Evolutionary conservation across 2,888 invertebrate species (phyloP), one percentile per base, ranked within the genome.

Genomic region (Hecatera dysodea): DNA sequence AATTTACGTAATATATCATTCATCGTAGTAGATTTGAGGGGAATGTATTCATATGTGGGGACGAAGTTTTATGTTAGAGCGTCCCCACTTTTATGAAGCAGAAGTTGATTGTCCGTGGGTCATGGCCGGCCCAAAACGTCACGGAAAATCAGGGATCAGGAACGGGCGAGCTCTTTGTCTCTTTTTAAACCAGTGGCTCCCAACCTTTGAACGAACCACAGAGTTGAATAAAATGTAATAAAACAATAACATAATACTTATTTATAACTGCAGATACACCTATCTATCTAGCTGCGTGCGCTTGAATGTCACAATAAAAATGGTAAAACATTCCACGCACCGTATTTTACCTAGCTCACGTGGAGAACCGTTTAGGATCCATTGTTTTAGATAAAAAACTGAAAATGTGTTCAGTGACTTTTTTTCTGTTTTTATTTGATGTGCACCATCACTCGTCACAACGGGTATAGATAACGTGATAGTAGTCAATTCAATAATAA

Each of bases 1-100:
- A 84, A 81, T 84, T 84, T 79, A 81, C 62, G 79, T 76, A 72
- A 73, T 82, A 75, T 70, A 82, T 82, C 81, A 84, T 79, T 82
- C 82, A 79, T 75, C 72, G 67, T 57, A 69, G 76, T 60, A 69
- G 73, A 73, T 66, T 80, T 72, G 72, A 72, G 80, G 74, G 83
- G 72, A 68, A 73, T 62, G 39, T 72, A 74, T 72, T 78, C 72
- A 76, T 56, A 75, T 61, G 70, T 75, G 48, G 67, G 71, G 69
- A 67, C 64, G 65, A 39, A 57, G 70, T 69, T 82, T 80, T 82
- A 66, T 82, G 64, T 61, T 11, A 53, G 63, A 53, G 77, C 33
- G 61, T 46, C 76, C 75, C 82, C 53, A 63, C 53, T 69, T 76
- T 81, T 81, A 80, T 68, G 66, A 55, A 69, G 66, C 67, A 70